Evolutionary conservation across 2,113 vertebrate genomes (phyloP).

Genomic region (Trichechus manatus): DNA sequence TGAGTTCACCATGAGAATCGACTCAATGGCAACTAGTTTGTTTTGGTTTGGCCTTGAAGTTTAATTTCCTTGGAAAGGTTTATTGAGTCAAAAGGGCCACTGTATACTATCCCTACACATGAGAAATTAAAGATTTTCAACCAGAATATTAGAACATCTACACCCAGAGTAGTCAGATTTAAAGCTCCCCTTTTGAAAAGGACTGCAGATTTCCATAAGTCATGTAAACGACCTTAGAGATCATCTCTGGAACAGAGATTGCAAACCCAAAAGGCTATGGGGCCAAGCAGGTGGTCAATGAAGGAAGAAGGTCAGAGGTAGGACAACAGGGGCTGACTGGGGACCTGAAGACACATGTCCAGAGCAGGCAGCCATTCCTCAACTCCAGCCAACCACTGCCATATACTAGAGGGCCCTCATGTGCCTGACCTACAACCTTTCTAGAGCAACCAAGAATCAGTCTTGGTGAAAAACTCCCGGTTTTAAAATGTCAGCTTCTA

Average conservation of each 20-base stretch:
- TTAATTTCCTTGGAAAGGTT: neutral
- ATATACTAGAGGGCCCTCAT: rapidly evolving
- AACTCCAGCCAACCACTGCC: neutral
- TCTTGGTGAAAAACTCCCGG: neutral
- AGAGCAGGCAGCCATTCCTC: neutral
- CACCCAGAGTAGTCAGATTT: neutral
- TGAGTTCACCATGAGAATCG: neutral
- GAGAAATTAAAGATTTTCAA: neutral
- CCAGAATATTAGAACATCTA: neutral
- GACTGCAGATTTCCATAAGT: neutral
- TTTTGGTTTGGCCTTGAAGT: neutral
- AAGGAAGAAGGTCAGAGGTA: neutral
- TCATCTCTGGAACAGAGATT: neutral
- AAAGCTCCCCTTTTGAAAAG: neutral
- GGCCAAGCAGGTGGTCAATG: neutral
- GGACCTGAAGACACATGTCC: neutral
- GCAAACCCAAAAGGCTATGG: neutral
- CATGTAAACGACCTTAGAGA: neutral
- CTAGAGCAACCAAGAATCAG: neutral
- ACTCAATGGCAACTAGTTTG: neutral
- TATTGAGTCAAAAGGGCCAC: neutral
- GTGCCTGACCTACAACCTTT: neutral
- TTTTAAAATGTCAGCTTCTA: neutral
- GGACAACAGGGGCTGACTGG: neutral
- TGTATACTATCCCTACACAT: neutral